Evolutionary conservation across 2,113 vertebrate genomes (phyloP), one percentile per base, ranked within the genome.

Genomic region (Rhinoptilus africanus): DNA sequence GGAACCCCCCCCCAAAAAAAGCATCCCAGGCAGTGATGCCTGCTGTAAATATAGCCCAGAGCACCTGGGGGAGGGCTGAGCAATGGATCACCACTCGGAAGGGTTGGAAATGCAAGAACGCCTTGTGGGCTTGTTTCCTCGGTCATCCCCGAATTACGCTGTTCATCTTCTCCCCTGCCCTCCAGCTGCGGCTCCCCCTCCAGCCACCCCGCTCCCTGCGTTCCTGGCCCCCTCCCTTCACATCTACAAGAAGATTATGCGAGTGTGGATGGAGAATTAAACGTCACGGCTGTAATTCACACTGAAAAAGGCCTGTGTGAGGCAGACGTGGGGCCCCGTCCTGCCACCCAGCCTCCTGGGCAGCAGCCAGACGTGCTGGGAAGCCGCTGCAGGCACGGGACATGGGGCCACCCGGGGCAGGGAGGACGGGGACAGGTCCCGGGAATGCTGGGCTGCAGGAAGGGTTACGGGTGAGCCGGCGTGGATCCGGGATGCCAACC

Each of bases 381-480:
- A 37, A 57, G 54, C n/a, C 2, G 9, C n/a, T 1, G 11, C 50
- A 30, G 66, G 56, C 11, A 14, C 1, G 8, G 28, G 28, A 18
- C 1, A 0, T 15, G 18, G 4, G 51, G 83, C 39, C 57, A 74
- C 19, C 30, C 4, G 5, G 32, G 53, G 7, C 2, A 4, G 39
- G 63, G 43, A 85, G 67, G 45, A 47, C 10, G 37, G 56, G 30
- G 41, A 59, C 24, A 3, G 6, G 17, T 87, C 11, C 51, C 39
- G 0, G 69, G 68, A 62, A 64, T 71, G 72, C 41, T 74, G 81
- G 41, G 43, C 90, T 59, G 30, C n/a, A n/a, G 62, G 64, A 66
- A 83, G 27, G 47, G 1, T 1, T 54, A 51, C 0, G 14, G 48
- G 43, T 41, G 47, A 56, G 48, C n/a, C 6, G 3, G 24, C 1